Conservation (phyloP, 2,113 vertebrate species). For the Gopherus flavomarginatus region DNA sequence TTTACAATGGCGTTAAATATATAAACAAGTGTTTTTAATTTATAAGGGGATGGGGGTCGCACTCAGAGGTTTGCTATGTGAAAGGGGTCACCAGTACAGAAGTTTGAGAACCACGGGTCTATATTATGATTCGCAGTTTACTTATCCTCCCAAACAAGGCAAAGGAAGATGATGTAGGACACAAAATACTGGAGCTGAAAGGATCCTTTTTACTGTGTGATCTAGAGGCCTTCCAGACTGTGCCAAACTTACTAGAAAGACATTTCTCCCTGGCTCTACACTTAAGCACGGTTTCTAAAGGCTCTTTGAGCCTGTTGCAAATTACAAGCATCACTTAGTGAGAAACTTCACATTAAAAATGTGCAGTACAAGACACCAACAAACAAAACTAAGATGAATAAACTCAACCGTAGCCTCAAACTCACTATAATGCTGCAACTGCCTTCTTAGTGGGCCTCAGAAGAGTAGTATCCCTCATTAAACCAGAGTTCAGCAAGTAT, state of each 20-base stretch:
- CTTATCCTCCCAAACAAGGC: not conserved
- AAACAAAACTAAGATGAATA: not conserved
- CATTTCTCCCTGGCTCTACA: not conserved
- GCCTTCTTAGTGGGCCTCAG: not conserved
- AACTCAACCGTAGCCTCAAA: not conserved
- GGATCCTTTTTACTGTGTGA: not conserved
- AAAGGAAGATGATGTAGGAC: not conserved
- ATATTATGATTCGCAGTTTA: not conserved
- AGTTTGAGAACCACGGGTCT: not conserved
- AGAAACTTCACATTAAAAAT: not conserved
- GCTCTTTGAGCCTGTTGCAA: not conserved
- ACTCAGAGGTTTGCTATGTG: too few species aligned
- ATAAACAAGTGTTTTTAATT: too few species aligned
- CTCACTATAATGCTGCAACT: not conserved
- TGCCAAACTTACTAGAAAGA: not conserved
- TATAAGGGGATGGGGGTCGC: too few species aligned
- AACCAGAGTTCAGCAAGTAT: too few species aligned
- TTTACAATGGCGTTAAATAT: too few species aligned
- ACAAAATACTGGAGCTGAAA: not conserved
- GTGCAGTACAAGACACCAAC: not conserved
- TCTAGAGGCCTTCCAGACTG: not conserved
- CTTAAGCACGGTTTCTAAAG: not conserved
- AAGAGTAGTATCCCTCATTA: not conserved
- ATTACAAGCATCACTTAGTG: not conserved
- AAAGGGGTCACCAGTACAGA: too few species aligned